Evolutionary conservation across 1,140 invertebrate genomes (phyloP).

Genomic region (Drosophila tani): DNA sequence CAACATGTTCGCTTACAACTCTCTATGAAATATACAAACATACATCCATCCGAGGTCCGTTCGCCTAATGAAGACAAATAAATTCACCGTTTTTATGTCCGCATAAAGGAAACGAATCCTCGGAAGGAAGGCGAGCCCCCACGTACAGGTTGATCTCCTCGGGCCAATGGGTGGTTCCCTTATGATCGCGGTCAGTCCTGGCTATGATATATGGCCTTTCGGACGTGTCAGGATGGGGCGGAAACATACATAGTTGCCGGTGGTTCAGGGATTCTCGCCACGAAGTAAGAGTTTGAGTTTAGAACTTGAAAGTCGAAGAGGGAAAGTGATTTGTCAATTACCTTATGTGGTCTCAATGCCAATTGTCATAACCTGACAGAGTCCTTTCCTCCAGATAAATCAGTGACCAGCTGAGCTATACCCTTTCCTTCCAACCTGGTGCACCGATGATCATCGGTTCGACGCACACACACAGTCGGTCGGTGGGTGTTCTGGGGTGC

Average conservation of each 20-base stretch:
- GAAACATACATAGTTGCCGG: no score
- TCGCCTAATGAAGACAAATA: constrained; percentile 8
- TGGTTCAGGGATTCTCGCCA: not conserved
- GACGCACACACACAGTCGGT: constrained; percentile 1
- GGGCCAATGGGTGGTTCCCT: not conserved
- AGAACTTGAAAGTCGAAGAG: not conserved
- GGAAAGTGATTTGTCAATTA: constrained; percentile 3
- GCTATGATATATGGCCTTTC: not conserved
- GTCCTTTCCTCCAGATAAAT: not conserved
- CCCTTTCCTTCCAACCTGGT: not conserved
- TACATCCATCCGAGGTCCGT: no score
- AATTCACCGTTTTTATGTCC: constrained; percentile 1
- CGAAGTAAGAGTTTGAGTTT: not conserved
- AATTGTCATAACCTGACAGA: constrained; percentile 3
- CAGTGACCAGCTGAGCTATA: constrained; percentile 7
- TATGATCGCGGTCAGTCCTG: not conserved
- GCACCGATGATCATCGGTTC: constrained; percentile 15
- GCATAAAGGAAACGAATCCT: not conserved
- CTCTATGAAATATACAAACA: not conserved
- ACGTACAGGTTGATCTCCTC: not conserved
- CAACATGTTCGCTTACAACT: constrained; percentile 1
- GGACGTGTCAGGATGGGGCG: not conserved
- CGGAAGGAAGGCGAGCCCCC: not conserved
- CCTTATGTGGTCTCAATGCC: not conserved
- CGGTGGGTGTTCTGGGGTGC: not conserved